phyloP scores from a whole-genome alignment of 2,888 invertebrate species.

The Siphonodentalium dalli region DNA sequence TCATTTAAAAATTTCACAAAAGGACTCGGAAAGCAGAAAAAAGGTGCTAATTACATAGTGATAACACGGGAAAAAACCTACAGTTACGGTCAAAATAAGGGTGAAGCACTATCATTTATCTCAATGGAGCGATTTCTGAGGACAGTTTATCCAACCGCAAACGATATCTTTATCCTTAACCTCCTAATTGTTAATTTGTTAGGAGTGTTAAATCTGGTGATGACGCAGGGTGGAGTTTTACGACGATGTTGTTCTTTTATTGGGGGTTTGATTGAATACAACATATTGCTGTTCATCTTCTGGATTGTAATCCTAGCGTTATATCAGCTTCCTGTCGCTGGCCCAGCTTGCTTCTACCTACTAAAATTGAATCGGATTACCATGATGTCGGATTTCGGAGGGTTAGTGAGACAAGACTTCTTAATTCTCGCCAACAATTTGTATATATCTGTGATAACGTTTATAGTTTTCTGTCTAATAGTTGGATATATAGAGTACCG shows the following conservation, averaged over 20 bases:
- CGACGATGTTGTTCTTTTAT: slow-evolving; percentile 61
- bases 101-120: slow-evolving; percentile 65
- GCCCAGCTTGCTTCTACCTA: slow-evolving; percentile 52
- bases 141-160: slow-evolving; percentile 67
- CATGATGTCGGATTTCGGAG: slow-evolving; percentile 57
- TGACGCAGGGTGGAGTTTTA: slow-evolving; percentile 58
- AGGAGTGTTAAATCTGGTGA: slow-evolving; percentile 65
- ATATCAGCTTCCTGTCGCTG: slow-evolving; percentile 63
- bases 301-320: slow-evolving; percentile 67
- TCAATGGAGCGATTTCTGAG: slow-evolving; percentile 67
- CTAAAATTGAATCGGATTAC: slow-evolving; percentile 57
- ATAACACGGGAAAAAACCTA: slow-evolving; percentile 65
- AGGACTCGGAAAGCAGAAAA: slow-evolving; percentile 27
- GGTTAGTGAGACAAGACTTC: slow-evolving; percentile 50
- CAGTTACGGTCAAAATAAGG: slow-evolving; percentile 63
- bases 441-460: slow-evolving; percentile 40
- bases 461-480: slow-evolving; percentile 47
- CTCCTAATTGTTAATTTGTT: slow-evolving; percentile 66
- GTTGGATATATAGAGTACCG: slow-evolving; percentile 34
- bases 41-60: slow-evolving; percentile 63
- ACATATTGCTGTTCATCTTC: slow-evolving; percentile 63
- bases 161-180: slow-evolving; percentile 68
- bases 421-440: slow-evolving; percentile 38
- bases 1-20: slow-evolving; percentile 35
- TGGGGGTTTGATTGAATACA: slow-evolving; percentile 66